These are phyloP conservation scores for Pseudopleuronectes americanus DNA, from an alignment of 2,797 vertebrate species.

Conservation along the genomic window DNA sequence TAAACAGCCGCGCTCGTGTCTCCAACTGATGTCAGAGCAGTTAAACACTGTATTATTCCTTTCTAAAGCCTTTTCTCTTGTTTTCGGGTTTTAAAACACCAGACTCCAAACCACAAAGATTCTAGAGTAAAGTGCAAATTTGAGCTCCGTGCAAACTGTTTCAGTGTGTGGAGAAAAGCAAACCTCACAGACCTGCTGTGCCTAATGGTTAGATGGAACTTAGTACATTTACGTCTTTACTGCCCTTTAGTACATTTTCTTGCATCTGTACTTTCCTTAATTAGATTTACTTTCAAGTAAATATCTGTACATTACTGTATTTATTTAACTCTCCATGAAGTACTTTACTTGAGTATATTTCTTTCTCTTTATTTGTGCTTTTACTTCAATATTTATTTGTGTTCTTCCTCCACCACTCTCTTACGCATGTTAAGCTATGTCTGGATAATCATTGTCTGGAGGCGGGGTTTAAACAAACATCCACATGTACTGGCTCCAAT, in stretches of 20 bases:
- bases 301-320: too few species aligned
- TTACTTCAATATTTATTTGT: too few species aligned
- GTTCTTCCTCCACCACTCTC: too few species aligned
- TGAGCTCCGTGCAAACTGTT: not conserved
- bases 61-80: not conserved
- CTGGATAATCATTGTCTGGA: not conserved
- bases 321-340: too few species aligned
- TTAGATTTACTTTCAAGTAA: too few species aligned
- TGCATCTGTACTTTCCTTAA: too few species aligned
- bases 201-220: not conserved
- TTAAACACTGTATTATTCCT: not conserved
- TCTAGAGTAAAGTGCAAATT: not conserved
- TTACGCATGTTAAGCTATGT: not conserved
- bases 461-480: not conserved
- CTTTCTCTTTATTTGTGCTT: too few species aligned
- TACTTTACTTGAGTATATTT: too few species aligned
- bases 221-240: too few species aligned
- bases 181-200: not conserved
- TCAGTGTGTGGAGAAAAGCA: not conserved
- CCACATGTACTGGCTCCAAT: not conserved
- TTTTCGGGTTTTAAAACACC: too few species aligned
- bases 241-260: too few species aligned
- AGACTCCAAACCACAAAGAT: not conserved
- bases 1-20: not conserved
- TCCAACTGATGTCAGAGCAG: not conserved